Evolutionary conservation across 2,797 vertebrate species (phyloP).

Genomic region (Carduelis carduelis): DNA sequence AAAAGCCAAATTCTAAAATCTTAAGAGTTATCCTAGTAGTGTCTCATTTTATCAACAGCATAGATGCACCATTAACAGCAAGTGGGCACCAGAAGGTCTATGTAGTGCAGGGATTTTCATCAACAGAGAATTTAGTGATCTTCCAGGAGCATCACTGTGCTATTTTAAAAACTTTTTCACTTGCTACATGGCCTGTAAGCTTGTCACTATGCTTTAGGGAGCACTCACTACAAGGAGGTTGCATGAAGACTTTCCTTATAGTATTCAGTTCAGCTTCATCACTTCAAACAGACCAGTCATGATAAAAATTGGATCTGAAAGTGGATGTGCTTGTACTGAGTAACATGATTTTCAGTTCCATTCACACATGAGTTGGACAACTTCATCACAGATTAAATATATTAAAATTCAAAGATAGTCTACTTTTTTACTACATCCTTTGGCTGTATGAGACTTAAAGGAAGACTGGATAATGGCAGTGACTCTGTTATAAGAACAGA

Average conservation of each 20-base stretch:
- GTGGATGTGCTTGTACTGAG: not conserved
- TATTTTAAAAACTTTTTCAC: not conserved
- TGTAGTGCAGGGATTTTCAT: not conserved
- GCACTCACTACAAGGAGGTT: not conserved
- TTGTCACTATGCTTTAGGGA: conserved; percentile 13
- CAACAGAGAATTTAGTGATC: not conserved
- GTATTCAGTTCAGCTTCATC: not conserved
- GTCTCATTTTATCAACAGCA: not conserved
- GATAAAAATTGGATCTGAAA: conserved; percentile 35
- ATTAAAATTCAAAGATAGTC: not conserved
- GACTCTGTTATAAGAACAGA: not conserved
- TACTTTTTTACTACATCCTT: not conserved
- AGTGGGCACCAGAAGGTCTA: not conserved
- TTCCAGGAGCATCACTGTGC: not conserved
- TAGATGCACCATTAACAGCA: not conserved
- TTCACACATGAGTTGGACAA: not conserved
- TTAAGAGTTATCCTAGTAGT: not conserved
- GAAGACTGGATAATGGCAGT: not conserved
- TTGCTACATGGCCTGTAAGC: not conserved
- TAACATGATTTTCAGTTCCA: not conserved
- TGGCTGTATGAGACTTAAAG: not conserved
- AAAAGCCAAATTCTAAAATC: not conserved
- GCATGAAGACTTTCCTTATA: not conserved
- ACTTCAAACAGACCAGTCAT: not conserved
- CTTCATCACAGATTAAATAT: not conserved